Evolutionary conservation across 2,113 vertebrate genomes (phyloP).

Genomic region (Coracopsis vasa): DNA sequence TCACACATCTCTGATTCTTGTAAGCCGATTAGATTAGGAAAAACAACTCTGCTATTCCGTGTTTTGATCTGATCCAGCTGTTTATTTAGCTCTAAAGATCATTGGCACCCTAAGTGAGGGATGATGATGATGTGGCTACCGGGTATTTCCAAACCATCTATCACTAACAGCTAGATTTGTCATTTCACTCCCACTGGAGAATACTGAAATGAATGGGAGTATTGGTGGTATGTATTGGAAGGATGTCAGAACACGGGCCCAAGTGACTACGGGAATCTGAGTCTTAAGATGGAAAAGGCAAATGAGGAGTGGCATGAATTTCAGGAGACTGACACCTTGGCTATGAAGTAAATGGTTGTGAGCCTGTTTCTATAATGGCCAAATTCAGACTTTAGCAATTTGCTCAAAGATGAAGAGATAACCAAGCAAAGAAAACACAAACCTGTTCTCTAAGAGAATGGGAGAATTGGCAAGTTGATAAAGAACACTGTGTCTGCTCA

Average conservation of each 20-base stretch:
- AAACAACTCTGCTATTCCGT: not conserved
- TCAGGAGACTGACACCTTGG: not conserved
- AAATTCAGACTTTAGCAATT: not conserved
- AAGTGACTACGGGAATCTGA: not conserved
- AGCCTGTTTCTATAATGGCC: not conserved
- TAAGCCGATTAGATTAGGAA: not conserved
- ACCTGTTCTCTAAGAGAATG: not conserved
- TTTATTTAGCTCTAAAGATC: not conserved
- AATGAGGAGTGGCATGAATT: not conserved
- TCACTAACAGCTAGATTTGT: not conserved
- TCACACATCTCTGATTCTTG: not conserved
- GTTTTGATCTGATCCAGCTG: not conserved
- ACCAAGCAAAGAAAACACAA: not conserved
- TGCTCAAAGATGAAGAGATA: slow-evolving; percentile 3
- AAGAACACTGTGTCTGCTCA: slow-evolving; percentile 16
- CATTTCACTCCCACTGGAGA: not conserved
- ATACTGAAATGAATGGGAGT: not conserved
- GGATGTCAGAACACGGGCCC: not conserved
- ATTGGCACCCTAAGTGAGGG: not conserved
- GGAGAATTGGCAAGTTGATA: not conserved
- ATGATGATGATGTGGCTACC: not conserved
- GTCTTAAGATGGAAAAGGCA: not conserved
- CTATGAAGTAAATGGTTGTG: not conserved
- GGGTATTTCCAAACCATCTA: not conserved
- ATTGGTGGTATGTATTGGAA: not conserved